Evolutionary conservation across 1,140 invertebrate species (phyloP).

Genomic region (Drosophila arizonae): DNA sequence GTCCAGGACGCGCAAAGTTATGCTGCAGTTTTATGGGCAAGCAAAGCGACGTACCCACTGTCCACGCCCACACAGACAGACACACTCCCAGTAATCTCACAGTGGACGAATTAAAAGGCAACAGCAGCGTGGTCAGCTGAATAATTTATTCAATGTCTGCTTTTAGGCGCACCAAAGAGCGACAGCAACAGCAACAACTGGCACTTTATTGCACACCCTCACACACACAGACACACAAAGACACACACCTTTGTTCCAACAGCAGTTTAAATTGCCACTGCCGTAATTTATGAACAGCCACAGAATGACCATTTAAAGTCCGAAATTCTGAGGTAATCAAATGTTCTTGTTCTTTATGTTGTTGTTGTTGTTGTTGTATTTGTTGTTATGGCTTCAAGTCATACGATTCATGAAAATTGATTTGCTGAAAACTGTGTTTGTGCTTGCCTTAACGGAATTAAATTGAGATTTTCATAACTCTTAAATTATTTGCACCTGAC

Average conservation of each 20-base stretch:
- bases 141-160: conserved; percentile 81
- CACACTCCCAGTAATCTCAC: conserved; percentile 61
- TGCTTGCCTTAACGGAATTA: conserved; percentile 53
- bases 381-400: conserved; percentile 32
- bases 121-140: conserved; percentile 42
- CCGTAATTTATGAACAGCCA: conserved; percentile 66
- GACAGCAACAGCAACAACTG: conserved; percentile 54
- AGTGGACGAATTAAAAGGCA: conserved; percentile 62
- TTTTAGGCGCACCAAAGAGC: conserved; percentile 60
- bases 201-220: conserved; percentile 63
- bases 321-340: conserved; percentile 43
- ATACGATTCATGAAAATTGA: conserved; percentile 78
- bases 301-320: conserved; percentile 69
- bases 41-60: conserved; percentile 39
- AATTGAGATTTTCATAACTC: conserved; percentile 6
- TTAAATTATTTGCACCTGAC: no score
- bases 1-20: conserved; percentile 52
- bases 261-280: conserved; percentile 61
- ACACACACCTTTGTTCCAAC: conserved; percentile 32
- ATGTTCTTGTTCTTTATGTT: conserved; percentile 1
- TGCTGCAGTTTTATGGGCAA: conserved; percentile 76
- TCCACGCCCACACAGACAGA: conserved; percentile 21
- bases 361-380: conserved; percentile 26
- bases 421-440: conserved; percentile 46
- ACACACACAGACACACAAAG: conserved; percentile 15